Base-by-base conservation (phyloP, 2,888 invertebrate species). In the Aleiodes alternator region DNA sequence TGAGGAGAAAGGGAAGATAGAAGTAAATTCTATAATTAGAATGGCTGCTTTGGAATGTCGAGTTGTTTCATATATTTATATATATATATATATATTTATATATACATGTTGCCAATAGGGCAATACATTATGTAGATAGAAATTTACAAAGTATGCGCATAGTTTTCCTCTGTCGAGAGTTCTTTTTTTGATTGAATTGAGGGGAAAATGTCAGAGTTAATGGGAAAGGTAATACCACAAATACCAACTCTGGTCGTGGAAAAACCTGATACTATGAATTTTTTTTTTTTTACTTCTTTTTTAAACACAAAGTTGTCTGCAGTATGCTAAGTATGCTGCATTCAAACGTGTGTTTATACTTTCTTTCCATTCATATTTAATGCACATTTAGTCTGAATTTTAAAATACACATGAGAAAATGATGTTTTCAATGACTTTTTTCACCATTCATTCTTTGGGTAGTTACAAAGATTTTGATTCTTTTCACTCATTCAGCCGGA, bases 1-100 rank as follows among this genome's bases (percentile, higher is more conserved):
- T 34, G 34, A 23, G 34, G 34, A 34, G 34, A 34, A 6, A 34
- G 34, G 34, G 43, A 43, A 43, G 7, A 43, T 43, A 43, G 80
- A 79, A 23, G 23, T 23, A 23, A 78, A 81, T 38, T 82, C 86
- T 86, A 86, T 86, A 86, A 86, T 86, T 86, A 86, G 86, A 86
- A 85, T 85, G 85, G 84, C 85, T 23, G 23, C 23, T 23, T 64
- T 84, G 84, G 84, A 84, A 84, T 86, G 86, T 81, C 69, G 76
- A 82, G 82, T 80, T 79, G 43, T 23, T 23, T 23, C 23, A 23
- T 23, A 23, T 23, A 23, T 23, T 1, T 23, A 1, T 23, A 23
- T 23, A 23, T 23, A 23, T 23, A 23, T 23, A 23, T 2, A 23
- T 23, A 2, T n/a, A n/a, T n/a, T n/a, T 38, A 61, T 61, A 14